Evolutionary conservation across 2,888 invertebrate genomes (phyloP), one percentile per base, ranked within the genome.

Genomic region (Monoplex corrugatus): DNA sequence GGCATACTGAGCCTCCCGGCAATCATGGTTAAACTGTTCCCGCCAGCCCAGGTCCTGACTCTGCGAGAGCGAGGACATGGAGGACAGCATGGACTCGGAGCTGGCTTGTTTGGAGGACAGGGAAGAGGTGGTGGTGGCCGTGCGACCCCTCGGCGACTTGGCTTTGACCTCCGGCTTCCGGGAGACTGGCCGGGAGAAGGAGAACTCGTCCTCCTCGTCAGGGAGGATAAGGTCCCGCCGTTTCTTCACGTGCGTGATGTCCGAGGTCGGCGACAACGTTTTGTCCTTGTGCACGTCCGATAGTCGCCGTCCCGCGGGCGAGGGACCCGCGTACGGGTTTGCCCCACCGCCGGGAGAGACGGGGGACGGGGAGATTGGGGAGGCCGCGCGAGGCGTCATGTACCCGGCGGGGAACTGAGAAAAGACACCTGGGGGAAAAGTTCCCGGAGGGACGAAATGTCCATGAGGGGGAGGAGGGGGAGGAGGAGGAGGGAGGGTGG

Each of bases 131-230:
- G 57, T 40, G 32, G 10, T 57, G 86, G 50, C 5, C n/a, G 3
- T 32, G 19, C 23, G 78, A 23, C 40, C 78, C 23, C n/a, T 10
- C 19, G 38, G 78, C 8, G n/a, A 0, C 40, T n/a, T 40, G 40
- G 23, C 78, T 16, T 19, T 23, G 23, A 23, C 19, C 40, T 78
- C 78, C 19, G 28, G 78, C 23, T 38, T 78, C 2, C 38, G 78
- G 78, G 1, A 40, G 40, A 40, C 19, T 40, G 78, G 23, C 40
- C 78, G 35, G 2, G 57, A 38, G 91, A 93, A 94, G 63, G 94
- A 93, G 86, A 91, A 92, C 78, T 93, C 93, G 72, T 93, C 93
- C 38, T 94, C 94, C 28, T 94, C 94, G 82, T 94, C 94, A 16
- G 94, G 94, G 38, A 93, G 86, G 43, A 95, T 94, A 2, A 95